Conservation (phyloP, 2,888 invertebrate genomes). For the Ferdinandea cuprea region DNA sequence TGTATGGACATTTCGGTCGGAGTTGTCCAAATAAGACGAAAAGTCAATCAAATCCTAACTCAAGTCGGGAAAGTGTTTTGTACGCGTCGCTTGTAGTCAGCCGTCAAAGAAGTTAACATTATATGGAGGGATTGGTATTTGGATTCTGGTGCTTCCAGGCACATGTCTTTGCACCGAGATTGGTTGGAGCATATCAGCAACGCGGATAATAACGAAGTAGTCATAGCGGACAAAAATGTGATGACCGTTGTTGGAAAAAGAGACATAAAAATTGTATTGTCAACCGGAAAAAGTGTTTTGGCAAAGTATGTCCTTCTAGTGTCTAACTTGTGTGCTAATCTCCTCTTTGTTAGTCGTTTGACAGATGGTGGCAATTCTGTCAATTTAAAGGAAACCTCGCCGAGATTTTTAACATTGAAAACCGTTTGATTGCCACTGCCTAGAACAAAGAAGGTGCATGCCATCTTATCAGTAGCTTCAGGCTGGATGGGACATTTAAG, state of each 20-base stretch:
- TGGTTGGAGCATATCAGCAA: conserved; percentile 1
- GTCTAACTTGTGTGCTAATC: too few relatives aligned
- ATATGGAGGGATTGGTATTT: neutral
- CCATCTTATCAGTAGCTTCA: conserved; percentile 13
- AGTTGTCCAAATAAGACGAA: conserved; percentile 5
- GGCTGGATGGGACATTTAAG: conserved; percentile 12
- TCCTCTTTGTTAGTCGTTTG: conserved; percentile 33
- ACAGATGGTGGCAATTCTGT: too few relatives aligned
- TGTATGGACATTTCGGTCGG: neutral
- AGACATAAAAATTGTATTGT: neutral
- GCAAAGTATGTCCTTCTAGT: too few relatives aligned
- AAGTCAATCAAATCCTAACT: neutral
- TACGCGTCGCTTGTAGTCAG: neutral
- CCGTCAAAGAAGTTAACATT: neutral
- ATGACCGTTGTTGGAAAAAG: neutral
- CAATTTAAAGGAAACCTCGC: too few relatives aligned
- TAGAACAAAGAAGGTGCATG: too few relatives aligned
- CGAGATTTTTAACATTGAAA: too few relatives aligned
- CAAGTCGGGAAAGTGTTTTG: neutral
- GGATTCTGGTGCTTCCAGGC: neutral
- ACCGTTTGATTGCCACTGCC: too few relatives aligned
- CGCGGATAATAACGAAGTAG: neutral
- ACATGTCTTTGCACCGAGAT: conserved; percentile 3
- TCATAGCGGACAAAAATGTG: conserved; percentile 6
- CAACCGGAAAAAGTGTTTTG: too few relatives aligned